Conservation (phyloP, 2,888 invertebrate species). For the Hoplodrina ambigua region DNA sequence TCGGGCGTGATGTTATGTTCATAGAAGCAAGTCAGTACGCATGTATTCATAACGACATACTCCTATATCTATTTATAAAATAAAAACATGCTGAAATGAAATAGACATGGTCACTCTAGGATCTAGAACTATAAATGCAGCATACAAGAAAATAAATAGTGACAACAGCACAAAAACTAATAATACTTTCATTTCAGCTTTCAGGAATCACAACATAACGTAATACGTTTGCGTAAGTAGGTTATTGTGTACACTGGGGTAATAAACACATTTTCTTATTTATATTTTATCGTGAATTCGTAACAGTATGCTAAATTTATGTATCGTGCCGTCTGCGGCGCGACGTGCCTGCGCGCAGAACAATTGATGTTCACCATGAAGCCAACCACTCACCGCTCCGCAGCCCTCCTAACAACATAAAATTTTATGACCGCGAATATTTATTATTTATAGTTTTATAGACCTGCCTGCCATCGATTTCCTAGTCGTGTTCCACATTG, state of each 20-base stretch:
- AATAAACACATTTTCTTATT: conserved; percentile 57
- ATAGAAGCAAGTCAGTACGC: no score
- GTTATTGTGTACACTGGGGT: conserved; percentile 48
- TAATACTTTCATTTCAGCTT: conserved; percentile 8
- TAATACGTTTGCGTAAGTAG: conserved; percentile 39
- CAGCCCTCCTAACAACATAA: conserved; percentile 79
- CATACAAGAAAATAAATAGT: conserved; percentile 11
- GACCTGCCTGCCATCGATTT: conserved; percentile 76
- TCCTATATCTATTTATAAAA: no score
- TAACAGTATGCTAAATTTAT: conserved; percentile 65
- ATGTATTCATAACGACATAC: neutral
- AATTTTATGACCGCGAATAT: conserved; percentile 86
- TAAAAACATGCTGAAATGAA: no score
- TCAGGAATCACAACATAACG: conserved; percentile 5
- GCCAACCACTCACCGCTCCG: conserved; percentile 66
- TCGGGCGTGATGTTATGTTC: no score
- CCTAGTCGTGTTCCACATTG: conserved; percentile 65
- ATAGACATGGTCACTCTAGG: no score
- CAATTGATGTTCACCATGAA: conserved; percentile 78
- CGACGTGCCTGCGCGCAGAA: conserved; percentile 71
- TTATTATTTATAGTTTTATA: conserved; percentile 87
- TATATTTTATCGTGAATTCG: conserved; percentile 48
- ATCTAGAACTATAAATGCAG: neutral
- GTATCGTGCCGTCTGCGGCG: conserved; percentile 64
- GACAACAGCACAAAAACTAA: neutral